Evolutionary conservation across 2,113 vertebrate species (phyloP).

Genomic region (Octodon degus): DNA sequence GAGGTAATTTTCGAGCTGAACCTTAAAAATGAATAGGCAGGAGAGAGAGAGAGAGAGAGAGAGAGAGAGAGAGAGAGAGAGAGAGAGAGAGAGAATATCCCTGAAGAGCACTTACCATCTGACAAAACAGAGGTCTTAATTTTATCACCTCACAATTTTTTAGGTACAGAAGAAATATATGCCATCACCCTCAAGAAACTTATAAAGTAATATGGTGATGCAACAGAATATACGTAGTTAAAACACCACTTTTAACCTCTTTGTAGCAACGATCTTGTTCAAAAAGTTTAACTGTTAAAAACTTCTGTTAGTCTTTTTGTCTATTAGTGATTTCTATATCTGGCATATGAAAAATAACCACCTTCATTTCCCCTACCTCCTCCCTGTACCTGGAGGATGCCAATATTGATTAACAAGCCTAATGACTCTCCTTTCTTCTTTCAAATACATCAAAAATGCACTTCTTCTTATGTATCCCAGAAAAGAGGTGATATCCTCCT

Average conservation of each 20-base stretch:
- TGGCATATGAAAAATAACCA: background rate
- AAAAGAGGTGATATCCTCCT: slow-evolving; percentile 22
- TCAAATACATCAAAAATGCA: background rate
- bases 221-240: background rate
- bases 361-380: background rate
- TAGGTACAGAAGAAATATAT: background rate
- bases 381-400: background rate
- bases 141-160: background rate
- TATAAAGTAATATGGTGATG: background rate
- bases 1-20: background rate
- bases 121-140: background rate
- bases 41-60: no score
- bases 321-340: background rate
- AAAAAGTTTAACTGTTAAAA: background rate
- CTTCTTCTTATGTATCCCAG: background rate
- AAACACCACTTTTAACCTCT: background rate
- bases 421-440: slow-evolving; percentile 11
- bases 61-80: background rate
- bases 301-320: background rate
- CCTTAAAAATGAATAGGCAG: slow-evolving; percentile 7
- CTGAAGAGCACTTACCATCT: background rate
- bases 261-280: background rate
- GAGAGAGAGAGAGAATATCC: background rate
- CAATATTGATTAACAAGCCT: background rate
- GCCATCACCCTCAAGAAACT: background rate